These are phyloP conservation scores for Sphinx pinastri DNA, from an alignment of 2,888 invertebrate species.

Conservation along the genomic window DNA sequence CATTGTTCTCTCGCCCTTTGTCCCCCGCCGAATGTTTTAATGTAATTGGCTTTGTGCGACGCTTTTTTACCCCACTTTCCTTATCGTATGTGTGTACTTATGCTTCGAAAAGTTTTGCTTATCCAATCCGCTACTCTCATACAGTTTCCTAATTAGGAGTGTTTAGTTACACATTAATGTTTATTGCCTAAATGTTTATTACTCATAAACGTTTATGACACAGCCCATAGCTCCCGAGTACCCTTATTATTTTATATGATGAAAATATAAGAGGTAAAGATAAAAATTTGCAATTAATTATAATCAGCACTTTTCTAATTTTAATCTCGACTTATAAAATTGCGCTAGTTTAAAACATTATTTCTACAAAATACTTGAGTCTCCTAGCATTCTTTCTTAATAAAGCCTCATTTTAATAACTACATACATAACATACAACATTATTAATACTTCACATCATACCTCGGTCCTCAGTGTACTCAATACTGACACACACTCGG, in stretches of 20 bases:
- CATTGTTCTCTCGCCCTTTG: constrained; percentile 82
- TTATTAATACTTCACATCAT: neutral
- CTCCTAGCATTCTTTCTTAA: too few species aligned
- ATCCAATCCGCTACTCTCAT: constrained; percentile 37
- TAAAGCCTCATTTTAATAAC: too few species aligned
- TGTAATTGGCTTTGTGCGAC: constrained; percentile 82
- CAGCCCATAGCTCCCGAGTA: neutral
- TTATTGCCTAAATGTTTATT: neutral
- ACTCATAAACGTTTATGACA: constrained; percentile 2
- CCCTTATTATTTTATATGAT: neutral
- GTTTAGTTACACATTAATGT: constrained; percentile 30
- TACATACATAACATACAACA: neutral
- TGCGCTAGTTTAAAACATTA: too few species aligned
- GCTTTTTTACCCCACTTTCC: constrained; percentile 63
- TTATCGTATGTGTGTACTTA: constrained; percentile 46
- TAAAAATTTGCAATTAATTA: neutral
- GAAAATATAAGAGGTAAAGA: neutral
- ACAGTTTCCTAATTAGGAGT: constrained; percentile 26
- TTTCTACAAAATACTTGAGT: too few species aligned
- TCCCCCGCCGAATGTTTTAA: constrained; percentile 81
- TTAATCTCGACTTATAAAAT: too few species aligned
- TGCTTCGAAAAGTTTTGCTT: constrained; percentile 48
- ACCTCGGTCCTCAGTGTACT: neutral
- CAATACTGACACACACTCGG: neutral
- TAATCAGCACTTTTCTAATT: neutral